Evolutionary conservation across 1,140 invertebrate species (phyloP).

Genomic region (Sesamia nonagrioides): DNA sequence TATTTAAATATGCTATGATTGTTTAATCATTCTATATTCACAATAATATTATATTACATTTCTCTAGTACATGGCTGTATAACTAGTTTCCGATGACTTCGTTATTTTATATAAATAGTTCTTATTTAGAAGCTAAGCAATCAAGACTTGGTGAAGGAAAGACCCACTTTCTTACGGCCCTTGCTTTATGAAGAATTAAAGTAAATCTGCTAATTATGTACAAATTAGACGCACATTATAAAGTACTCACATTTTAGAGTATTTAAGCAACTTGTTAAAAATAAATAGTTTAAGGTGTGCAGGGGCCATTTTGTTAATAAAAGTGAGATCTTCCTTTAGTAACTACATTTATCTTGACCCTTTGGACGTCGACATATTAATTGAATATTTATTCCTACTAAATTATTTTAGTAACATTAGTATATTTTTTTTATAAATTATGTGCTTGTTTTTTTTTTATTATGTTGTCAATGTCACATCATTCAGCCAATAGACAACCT

Average conservation of each 20-base stretch:
- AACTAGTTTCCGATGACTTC: not conserved
- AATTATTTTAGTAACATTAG: too few relatives aligned
- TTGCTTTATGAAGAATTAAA: too few relatives aligned
- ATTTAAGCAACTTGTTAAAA: too few relatives aligned
- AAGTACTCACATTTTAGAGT: too few relatives aligned
- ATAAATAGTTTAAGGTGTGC: not conserved
- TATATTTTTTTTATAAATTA: too few relatives aligned
- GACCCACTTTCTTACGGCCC: not conserved
- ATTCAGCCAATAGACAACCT: too few relatives aligned
- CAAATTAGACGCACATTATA: too few relatives aligned
- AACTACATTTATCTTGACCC: constrained; percentile 7
- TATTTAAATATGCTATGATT: constrained; percentile 1
- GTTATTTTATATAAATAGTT: constrained; percentile 10
- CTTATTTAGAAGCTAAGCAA: not conserved
- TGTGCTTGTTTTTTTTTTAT: too few relatives aligned
- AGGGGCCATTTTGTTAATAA: not conserved
- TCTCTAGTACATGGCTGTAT: constrained; percentile 6
- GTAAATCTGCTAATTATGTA: too few relatives aligned
- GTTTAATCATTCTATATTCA: constrained; percentile 5
- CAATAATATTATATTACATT: constrained; percentile 21
- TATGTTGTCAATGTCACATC: too few relatives aligned
- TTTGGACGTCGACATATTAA: not conserved
- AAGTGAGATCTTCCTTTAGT: not conserved
- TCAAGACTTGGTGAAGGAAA: not conserved
- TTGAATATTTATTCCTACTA: not conserved